Evolutionary conservation across 1,140 invertebrate species (phyloP), one percentile per base, ranked within the genome.

Genomic region (Copidosoma floridanum): DNA sequence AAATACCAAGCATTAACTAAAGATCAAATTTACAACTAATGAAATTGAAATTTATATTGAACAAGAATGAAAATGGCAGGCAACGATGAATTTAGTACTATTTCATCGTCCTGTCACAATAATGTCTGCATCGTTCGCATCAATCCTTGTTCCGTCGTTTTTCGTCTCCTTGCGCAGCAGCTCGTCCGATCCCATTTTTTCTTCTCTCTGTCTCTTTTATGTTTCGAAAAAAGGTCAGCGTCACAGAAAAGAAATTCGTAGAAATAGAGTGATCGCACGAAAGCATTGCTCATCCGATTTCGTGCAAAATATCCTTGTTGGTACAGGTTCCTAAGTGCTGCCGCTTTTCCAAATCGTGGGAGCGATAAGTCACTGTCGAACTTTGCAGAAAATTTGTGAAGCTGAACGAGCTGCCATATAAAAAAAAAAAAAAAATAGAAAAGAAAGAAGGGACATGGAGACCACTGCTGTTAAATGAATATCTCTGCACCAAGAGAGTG

Each of bases 291-390:
- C 27, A 29, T 64, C 41, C 65, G 66, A 72, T 70, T 71, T 71
- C 21, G 18, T 12, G 38, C 41, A 10, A 59, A 64, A 68, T 69
- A 53, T 47, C 58, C 48, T 62, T 35, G 65, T 58, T 68, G 67
- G 67, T 64, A 48, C 26, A 16, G 57, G n/a, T 57, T 32, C 26
- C 41, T 54, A 32, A 57, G 27, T 20, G 27, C n/a, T 23, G 51
- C 26, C 24, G 56, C 58, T 66, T 64, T 62, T 47, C 63, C 63
- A 62, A 73, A 69, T 71, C 68, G 63, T 63, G 63, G 47, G 26
- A 27, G 57, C 64, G 54, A 72, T 67, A 64, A 67, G 38, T 71
- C 70, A 69, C 61, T 63, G 71, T 72, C 70, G 60, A 57, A 38
- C 37, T 55, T 55, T 53, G 32, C 55, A 52, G 32, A 35, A 51